These are phyloP conservation scores for Emys orbicularis DNA, from an alignment of 2,797 vertebrate species.

Conservation along the genomic window DNA sequence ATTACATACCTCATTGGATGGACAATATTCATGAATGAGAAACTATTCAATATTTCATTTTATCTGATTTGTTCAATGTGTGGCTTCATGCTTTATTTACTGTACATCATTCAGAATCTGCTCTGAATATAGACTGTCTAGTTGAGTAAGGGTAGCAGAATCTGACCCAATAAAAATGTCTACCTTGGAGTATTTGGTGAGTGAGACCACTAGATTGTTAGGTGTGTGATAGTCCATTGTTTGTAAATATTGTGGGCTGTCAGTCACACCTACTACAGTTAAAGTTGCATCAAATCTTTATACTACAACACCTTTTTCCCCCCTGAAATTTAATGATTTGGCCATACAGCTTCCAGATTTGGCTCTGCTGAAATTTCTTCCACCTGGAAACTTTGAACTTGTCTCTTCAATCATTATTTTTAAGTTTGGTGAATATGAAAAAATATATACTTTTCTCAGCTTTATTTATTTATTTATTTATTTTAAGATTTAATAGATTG, in stretches of 20 bases:
- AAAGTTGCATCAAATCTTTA: neutral
- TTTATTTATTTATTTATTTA: neutral
- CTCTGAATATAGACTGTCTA: neutral
- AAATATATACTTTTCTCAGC: neutral
- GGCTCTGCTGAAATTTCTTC: neutral
- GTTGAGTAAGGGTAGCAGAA: neutral
- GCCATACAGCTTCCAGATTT: neutral
- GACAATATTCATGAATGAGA: neutral
- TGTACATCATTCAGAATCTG: neutral
- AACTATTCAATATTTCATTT: neutral
- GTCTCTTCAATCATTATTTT: neutral
- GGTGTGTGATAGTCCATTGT: too few species aligned
- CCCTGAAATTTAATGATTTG: neutral
- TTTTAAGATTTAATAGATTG: neutral
- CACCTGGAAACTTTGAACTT: neutral
- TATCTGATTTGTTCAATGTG: neutral
- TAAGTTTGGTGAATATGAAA: neutral
- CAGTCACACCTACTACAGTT: neutral
- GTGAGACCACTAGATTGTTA: too few species aligned
- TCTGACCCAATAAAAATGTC: neutral
- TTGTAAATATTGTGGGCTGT: neutral
- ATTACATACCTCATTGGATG: neutral
- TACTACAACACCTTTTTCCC: neutral
- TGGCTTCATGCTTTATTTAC: neutral
- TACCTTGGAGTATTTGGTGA: neutral